Percentiles rank a stretch among this genome's conserved stretches.
Conservation (phyloP, 2,888 invertebrate genomes). For the Elaeidobius kamerunicus region DNA sequence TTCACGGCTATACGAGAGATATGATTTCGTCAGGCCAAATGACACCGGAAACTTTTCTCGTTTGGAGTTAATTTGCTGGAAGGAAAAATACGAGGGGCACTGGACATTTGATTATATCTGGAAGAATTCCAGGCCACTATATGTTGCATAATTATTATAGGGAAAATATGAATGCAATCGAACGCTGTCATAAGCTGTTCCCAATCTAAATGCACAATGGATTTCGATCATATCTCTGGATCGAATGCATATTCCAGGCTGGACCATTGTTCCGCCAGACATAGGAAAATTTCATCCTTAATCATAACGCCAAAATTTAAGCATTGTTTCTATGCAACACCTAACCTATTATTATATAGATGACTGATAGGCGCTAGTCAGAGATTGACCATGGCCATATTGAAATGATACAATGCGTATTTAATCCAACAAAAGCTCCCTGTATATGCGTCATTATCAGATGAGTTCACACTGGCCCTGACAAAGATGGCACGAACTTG, state of each 20-base stretch:
- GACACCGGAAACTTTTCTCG: no score
- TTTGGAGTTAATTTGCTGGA: no score
- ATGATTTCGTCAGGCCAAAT: no score
- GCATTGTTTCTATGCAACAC: constrained; percentile 25
- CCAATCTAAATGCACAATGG: no score
- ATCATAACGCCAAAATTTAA: constrained; percentile 21
- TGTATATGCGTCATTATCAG: constrained; percentile 29
- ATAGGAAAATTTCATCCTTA: constrained; percentile 16
- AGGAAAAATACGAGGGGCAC: no score
- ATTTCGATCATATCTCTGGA: no score
- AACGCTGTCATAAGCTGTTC: no score
- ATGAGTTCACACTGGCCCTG: constrained; percentile 33
- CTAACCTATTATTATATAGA: constrained; percentile 23
- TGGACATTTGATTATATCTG: no score
- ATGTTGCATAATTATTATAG: no score
- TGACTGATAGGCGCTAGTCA: constrained; percentile 19
- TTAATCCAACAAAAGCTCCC: constrained; percentile 27
- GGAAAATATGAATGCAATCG: no score
- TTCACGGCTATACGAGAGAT: no score
- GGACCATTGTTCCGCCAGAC: not conserved
- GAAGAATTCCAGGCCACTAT: no score
- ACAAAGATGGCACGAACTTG: constrained; percentile 5
- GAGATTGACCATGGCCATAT: constrained; percentile 16
- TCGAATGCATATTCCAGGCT: not conserved
- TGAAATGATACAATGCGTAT: constrained; percentile 15